These are phyloP conservation scores for Planiliza haematocheilus DNA, from an alignment of 2,113 vertebrate genomes.

Conservation along the genomic window DNA sequence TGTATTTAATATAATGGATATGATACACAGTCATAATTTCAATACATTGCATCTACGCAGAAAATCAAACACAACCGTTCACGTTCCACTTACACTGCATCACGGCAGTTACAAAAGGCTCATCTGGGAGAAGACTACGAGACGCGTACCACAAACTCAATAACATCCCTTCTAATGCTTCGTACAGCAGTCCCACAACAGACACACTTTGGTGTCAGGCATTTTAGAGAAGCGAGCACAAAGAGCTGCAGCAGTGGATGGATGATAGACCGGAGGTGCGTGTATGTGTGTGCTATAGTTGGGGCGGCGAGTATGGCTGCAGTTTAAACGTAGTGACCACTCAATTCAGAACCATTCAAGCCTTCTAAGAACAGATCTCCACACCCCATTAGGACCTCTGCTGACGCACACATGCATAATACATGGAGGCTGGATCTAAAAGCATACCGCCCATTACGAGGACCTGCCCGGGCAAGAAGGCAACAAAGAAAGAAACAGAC, in stretches of 20 bases:
- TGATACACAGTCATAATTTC: conserved; percentile 24
- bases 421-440: conserved; percentile 80
- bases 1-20: conserved; percentile 33
- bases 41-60: conserved; percentile 17
- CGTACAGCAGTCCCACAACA: conserved; percentile 25
- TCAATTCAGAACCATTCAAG: conserved; percentile 71
- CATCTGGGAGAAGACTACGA: conserved; percentile 20
- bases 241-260: conserved; percentile 4
- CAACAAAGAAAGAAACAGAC: conserved; percentile 26
- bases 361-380: conserved; percentile 78
- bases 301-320: conserved; percentile 16
- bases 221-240: conserved; percentile 39
- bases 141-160: conserved; percentile 17
- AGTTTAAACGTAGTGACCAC: conserved; percentile 72
- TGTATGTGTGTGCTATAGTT: background rate
- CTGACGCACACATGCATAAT: conserved; percentile 82
- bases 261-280: background rate
- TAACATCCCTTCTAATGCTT: conserved; percentile 12
- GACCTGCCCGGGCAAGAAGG: conserved; percentile 38
- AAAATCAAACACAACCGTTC: conserved; percentile 40
- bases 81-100: conserved; percentile 5
- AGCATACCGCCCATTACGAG: conserved; percentile 79
- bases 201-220: conserved; percentile 32
- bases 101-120: conserved; percentile 16
- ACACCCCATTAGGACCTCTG: conserved; percentile 78